phyloP scores from a whole-genome alignment of 1,140 invertebrate genomes.

The Bilobella aurantiaca region DNA sequence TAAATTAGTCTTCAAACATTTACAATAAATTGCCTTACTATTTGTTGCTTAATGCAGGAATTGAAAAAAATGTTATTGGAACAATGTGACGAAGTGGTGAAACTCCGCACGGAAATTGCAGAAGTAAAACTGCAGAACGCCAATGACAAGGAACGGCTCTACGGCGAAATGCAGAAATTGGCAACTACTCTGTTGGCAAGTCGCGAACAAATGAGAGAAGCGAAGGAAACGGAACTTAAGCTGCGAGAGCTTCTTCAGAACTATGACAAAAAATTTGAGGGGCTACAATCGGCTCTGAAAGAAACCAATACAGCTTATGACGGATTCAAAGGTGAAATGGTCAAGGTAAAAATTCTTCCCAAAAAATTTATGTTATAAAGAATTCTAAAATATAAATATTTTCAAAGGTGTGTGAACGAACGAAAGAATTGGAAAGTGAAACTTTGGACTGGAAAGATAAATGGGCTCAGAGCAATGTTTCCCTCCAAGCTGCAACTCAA shows the following conservation, averaged over 20 bases:
- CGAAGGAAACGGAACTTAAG: slow-evolving; percentile 28
- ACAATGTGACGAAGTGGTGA: slow-evolving; percentile 10
- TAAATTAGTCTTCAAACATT: not conserved
- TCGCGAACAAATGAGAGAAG: slow-evolving; percentile 26
- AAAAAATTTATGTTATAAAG: not conserved
- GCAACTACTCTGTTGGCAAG: slow-evolving; percentile 23
- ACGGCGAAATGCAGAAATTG: slow-evolving; percentile 28
- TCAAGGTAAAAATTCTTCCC: slow-evolving; percentile 18
- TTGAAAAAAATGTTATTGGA: slow-evolving; percentile 6
- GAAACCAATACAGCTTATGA: slow-evolving; percentile 28
- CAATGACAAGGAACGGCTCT: slow-evolving; percentile 25
- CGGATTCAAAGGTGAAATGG: slow-evolving; percentile 30
- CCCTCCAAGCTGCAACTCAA: slow-evolving; percentile 11
- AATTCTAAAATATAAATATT: not conserved
- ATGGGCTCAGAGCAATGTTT: slow-evolving; percentile 31
- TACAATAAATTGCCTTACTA: not conserved
- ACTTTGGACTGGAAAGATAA: slow-evolving; percentile 28
- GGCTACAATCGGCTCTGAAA: slow-evolving; percentile 20
- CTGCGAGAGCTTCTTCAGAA: slow-evolving; percentile 21
- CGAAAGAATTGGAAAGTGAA: slow-evolving; percentile 29
- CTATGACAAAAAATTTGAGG: slow-evolving; percentile 32
- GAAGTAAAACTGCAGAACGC: slow-evolving; percentile 23
- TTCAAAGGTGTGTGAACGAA: slow-evolving; percentile 15
- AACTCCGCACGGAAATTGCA: slow-evolving; percentile 21
- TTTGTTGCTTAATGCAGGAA: slow-evolving; percentile 2